Conservation (phyloP, 2,888 invertebrate genomes). For the Coremacera marginata region DNA sequence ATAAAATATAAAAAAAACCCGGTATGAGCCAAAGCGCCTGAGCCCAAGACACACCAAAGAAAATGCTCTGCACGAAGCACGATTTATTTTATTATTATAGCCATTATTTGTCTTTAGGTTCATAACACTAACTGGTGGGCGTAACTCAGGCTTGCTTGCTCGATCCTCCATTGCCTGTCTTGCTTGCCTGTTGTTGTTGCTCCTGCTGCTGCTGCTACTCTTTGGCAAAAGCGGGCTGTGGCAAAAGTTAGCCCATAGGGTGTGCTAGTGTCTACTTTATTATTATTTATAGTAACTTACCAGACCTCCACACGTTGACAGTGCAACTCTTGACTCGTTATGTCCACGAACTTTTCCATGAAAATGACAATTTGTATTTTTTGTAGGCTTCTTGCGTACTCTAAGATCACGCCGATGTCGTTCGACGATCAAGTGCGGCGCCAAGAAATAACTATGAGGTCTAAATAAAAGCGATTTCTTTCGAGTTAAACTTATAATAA, state of each 20-base stretch:
- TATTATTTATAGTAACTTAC: conserved; percentile 72
- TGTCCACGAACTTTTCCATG: conserved; percentile 81
- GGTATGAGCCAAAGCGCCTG: conserved; percentile 18
- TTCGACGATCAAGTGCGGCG: conserved; percentile 80
- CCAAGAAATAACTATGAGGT: conserved; percentile 77
- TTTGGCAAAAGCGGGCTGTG: background rate
- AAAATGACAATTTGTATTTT: conserved; percentile 80
- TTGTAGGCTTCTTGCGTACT: conserved; percentile 71
- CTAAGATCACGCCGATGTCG: conserved; percentile 73
- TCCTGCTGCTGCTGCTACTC: background rate
- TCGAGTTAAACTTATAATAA: conserved; percentile 4
- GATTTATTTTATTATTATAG: conserved; percentile 30
- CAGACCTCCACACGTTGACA: conserved; percentile 87
- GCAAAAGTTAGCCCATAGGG: background rate
- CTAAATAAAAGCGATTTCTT: conserved; percentile 59
- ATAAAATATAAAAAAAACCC: background rate
- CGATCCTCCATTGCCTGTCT: background rate
- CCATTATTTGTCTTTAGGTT: conserved; percentile 20
- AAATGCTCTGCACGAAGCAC: conserved; percentile 36
- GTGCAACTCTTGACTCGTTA: conserved; percentile 77
- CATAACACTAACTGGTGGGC: conserved; percentile 12
- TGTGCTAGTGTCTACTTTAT: background rate
- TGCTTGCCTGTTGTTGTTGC: too few relatives aligned
- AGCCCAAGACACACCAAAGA: conserved; percentile 34
- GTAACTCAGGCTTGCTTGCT: background rate